Conservation (phyloP, 2,113 vertebrate species). For the Thalassoma bifasciatum region DNA sequence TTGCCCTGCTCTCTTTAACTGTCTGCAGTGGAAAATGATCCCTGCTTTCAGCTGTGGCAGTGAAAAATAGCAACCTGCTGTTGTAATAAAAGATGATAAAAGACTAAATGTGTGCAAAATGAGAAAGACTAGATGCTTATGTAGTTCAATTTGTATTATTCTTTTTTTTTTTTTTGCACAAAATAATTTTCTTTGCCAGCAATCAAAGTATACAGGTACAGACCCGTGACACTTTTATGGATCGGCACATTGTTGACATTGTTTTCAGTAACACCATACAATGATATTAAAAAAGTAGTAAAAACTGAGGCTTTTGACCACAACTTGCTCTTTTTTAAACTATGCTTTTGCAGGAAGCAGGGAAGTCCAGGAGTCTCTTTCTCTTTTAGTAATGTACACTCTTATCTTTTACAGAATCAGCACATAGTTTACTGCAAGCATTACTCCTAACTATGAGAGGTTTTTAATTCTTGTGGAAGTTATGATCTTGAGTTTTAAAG, state of each 20-base stretch:
- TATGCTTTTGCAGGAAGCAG: not conserved
- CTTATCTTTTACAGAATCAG: slow-evolving; percentile 6
- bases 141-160: not conserved
- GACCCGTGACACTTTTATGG: not conserved
- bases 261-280: slow-evolving; percentile 21
- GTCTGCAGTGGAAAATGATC: slow-evolving; percentile 47
- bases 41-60: slow-evolving; percentile 23
- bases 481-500: slow-evolving; percentile 45
- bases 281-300: slow-evolving; percentile 41
- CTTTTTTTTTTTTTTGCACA: not conserved
- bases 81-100: slow-evolving; percentile 45
- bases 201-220: not conserved
- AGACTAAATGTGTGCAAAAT: not conserved
- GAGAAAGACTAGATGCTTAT: not conserved
- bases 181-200: not conserved
- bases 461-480: slow-evolving; percentile 43
- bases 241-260: slow-evolving; percentile 4
- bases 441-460: slow-evolving; percentile 6
- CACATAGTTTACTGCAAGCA: not conserved
- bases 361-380: not conserved
- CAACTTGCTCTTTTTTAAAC: not conserved
- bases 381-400: not conserved
- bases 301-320: slow-evolving; percentile 3
- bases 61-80: slow-evolving; percentile 39
- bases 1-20: slow-evolving; percentile 16